These are phyloP conservation scores for Drosophila busckii DNA, from an alignment of 1,140 invertebrate genomes.

Conservation along the genomic window DNA sequence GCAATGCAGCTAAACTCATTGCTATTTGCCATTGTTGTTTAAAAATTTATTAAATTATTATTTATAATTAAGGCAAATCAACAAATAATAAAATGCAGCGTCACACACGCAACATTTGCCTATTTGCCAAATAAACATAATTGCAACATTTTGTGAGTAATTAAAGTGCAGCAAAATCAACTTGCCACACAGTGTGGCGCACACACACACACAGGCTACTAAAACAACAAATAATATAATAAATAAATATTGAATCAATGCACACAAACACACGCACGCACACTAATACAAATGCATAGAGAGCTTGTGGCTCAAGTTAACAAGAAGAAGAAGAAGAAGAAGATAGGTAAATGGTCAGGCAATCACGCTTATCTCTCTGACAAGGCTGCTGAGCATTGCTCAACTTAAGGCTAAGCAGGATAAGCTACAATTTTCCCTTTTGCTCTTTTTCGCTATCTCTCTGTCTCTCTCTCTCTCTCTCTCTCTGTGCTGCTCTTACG, in stretches of 20 bases:
- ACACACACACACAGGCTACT: background rate
- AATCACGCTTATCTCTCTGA: too few relatives aligned
- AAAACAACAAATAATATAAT: slow-evolving; percentile 12
- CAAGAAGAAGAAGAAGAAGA: too few relatives aligned
- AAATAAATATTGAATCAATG: slow-evolving; percentile 35
- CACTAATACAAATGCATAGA: slow-evolving; percentile 1
- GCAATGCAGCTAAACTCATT: too few relatives aligned
- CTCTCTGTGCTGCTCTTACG: too few relatives aligned
- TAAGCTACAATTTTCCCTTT: too few relatives aligned
- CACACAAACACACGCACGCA: slow-evolving; percentile 5
- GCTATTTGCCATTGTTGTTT: slow-evolving; percentile 30
- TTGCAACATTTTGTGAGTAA: slow-evolving; percentile 22
- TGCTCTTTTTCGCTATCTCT: too few relatives aligned
- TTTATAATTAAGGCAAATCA: slow-evolving; percentile 46
- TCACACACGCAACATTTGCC: slow-evolving; percentile 4
- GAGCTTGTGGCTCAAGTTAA: background rate
- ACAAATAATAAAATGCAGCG: too few relatives aligned
- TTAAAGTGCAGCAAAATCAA: slow-evolving; percentile 26
- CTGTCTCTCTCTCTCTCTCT: too few relatives aligned
- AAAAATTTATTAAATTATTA: slow-evolving; percentile 61
- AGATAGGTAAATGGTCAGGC: too few relatives aligned
- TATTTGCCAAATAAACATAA: slow-evolving; percentile 26
- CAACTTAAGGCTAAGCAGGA: too few relatives aligned
- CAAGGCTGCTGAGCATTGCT: too few relatives aligned
- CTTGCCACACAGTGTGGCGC: background rate